phyloP scores from a whole-genome alignment of 2,113 vertebrate species.

The Oriolus oriolus region DNA sequence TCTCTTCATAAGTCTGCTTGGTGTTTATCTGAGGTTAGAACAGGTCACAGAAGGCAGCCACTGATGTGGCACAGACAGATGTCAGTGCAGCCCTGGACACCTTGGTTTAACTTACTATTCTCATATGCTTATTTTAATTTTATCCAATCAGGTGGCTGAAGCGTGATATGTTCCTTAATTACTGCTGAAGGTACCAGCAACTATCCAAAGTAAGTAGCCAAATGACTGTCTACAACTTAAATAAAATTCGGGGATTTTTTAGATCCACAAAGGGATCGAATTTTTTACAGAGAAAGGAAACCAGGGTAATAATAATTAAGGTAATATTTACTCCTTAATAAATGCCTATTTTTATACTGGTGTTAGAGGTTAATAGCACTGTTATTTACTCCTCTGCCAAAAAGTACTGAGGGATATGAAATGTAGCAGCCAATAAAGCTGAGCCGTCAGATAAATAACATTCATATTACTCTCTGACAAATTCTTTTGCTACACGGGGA shows the following conservation, averaged over 20 bases:
- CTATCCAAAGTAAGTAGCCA: background rate
- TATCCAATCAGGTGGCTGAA: background rate
- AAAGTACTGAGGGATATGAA: conserved; percentile 77
- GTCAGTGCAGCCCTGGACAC: background rate
- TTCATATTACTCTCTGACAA: conserved; percentile 78
- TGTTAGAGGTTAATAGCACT: conserved; percentile 77
- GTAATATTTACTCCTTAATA: conserved; percentile 80
- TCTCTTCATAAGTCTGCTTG: background rate
- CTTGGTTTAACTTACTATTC: background rate
- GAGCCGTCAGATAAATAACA: conserved; percentile 80
- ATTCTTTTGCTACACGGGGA: conserved; percentile 70
- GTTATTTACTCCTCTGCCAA: conserved; percentile 80
- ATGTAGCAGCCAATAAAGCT: conserved; percentile 79
- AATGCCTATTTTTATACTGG: conserved; percentile 75
- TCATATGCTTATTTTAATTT: background rate
- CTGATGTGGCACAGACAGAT: background rate
- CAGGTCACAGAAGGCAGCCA: background rate
- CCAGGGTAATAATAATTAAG: conserved; percentile 72
- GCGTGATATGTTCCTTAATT: background rate
- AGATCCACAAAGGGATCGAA: conserved; percentile 38
- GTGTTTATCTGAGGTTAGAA: background rate
- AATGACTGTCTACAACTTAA: conserved; percentile 14
- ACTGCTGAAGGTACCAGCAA: background rate
- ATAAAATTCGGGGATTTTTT: conserved; percentile 49
- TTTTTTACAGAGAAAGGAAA: conserved; percentile 72